Evolutionary conservation across 1,140 invertebrate genomes (phyloP).

Genomic region (Aphelenchoides avenae): DNA sequence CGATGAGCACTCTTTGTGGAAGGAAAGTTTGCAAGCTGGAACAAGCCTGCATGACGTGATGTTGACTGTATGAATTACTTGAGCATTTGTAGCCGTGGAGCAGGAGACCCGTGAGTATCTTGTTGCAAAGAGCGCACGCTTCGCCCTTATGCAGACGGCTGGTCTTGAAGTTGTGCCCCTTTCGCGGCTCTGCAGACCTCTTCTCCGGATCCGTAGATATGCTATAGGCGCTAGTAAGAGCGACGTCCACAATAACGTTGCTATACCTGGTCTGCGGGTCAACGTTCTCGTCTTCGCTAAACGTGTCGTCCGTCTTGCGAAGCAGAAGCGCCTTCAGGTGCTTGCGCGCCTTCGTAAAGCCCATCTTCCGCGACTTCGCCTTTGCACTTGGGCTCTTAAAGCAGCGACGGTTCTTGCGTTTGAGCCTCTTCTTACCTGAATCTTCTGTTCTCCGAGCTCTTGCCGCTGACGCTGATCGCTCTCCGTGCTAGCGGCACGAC

Average conservation of each 20-base stretch:
- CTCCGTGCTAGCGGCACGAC: constrained; percentile 51
- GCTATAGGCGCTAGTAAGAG: too few relatives aligned
- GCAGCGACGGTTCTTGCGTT: too few relatives aligned
- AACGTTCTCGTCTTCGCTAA: constrained; percentile 43
- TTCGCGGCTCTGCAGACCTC: constrained; percentile 32
- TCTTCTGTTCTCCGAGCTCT: constrained; percentile 5
- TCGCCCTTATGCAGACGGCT: constrained; percentile 66
- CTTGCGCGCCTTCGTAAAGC: constrained; percentile 57
- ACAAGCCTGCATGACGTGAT: constrained; percentile 1
- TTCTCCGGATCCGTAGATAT: constrained; percentile 36
- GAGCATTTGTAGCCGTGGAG: constrained; percentile 76
- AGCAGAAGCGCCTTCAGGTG: constrained; percentile 54
- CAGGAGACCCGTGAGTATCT: constrained; percentile 72
- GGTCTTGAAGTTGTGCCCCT: constrained; percentile 45
- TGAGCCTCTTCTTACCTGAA: constrained; percentile 10
- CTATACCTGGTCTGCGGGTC: constrained; percentile 23
- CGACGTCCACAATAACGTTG: too few relatives aligned
- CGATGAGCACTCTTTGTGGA: constrained; percentile 73
- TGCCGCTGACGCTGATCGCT: constrained; percentile 37
- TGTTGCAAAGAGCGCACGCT: constrained; percentile 71
- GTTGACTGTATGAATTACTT: constrained; percentile 60
- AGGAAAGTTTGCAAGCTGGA: constrained; percentile 73
- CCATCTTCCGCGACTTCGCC: constrained; percentile 34
- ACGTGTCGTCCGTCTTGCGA: constrained; percentile 9
- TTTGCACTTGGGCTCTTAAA: constrained; percentile 31